Conservation (phyloP, 2,113 vertebrate genomes). For the Pteronura brasiliensis region DNA sequence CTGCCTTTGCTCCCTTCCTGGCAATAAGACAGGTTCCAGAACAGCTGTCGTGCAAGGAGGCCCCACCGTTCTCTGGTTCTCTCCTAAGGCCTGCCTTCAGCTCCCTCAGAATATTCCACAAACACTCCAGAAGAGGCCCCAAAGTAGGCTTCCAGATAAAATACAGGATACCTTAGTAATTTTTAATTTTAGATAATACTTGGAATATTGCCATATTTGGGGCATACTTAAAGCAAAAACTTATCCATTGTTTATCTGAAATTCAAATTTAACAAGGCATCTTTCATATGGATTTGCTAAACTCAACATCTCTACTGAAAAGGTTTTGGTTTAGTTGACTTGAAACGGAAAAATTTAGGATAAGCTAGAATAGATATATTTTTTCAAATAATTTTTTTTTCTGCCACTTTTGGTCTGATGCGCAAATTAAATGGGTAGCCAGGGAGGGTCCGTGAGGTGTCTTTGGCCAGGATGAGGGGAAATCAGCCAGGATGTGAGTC, state of each 20-base stretch:
- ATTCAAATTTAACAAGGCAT: neutral
- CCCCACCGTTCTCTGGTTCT: rapidly evolving
- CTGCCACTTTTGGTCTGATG: neutral
- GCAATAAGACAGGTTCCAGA: neutral
- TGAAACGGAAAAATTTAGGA: neutral
- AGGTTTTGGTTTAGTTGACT: neutral
- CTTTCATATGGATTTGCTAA: neutral
- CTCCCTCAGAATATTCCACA: neutral
- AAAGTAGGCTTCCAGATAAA: neutral
- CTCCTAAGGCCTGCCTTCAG: conserved; percentile 28
- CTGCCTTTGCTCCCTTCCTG: neutral
- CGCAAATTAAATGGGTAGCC: neutral
- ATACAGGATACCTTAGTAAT: neutral
- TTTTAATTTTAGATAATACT: neutral
- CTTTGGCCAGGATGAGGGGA: neutral
- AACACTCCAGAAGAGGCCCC: neutral
- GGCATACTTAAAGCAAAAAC: neutral
- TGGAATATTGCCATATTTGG: neutral
- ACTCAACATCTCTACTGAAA: neutral
- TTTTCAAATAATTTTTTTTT: neutral
- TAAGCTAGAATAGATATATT: neutral
- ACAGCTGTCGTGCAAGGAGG: neutral
- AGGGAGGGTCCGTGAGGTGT: neutral
- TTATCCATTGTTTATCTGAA: neutral
- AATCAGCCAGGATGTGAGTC: neutral